Percentiles rank a stretch among this genome's conserved stretches.
Conservation (phyloP, 2,113 vertebrate species). For the Ammodytes dubius region DNA sequence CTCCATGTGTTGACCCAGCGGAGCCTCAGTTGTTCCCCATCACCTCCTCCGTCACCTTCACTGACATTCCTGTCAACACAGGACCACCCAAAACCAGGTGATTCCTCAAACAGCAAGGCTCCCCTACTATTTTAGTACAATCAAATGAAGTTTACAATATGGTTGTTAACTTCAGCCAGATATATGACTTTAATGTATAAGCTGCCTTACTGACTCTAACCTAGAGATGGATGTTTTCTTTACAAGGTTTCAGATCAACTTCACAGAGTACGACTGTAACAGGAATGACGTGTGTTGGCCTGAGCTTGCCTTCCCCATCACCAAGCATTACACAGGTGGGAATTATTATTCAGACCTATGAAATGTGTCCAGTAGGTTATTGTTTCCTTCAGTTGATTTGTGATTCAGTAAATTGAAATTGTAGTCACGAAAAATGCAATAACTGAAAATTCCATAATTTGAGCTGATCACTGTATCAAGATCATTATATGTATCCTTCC, state of each 20-base stretch:
- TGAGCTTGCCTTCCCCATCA: conserved; percentile 91
- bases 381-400: not conserved
- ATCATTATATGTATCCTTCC: too few species aligned
- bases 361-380: conserved; percentile 9
- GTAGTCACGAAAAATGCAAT: conserved; percentile 1
- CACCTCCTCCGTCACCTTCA: conserved; percentile 91
- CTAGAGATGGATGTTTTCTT: not conserved
- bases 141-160: not conserved
- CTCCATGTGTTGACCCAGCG: conserved; percentile 76
- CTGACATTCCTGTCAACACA: conserved; percentile 82
- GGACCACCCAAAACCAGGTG: conserved; percentile 88
- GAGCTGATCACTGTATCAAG: too few species aligned
- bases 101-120: conserved; percentile 2
- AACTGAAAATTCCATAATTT: too few species aligned
- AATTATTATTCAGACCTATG: not conserved
- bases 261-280: conserved; percentile 94
- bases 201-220: conserved; percentile 20
- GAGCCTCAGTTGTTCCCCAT: conserved; percentile 84
- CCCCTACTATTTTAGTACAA: too few species aligned
- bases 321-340: conserved; percentile 91
- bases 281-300: conserved; percentile 95
- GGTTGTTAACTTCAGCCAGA: not conserved
- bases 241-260: conserved; percentile 92
- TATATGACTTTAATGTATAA: not conserved
- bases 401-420: not conserved